phyloP scores from a whole-genome alignment of 2,797 vertebrate species.

The Astyanax mexicanus region DNA sequence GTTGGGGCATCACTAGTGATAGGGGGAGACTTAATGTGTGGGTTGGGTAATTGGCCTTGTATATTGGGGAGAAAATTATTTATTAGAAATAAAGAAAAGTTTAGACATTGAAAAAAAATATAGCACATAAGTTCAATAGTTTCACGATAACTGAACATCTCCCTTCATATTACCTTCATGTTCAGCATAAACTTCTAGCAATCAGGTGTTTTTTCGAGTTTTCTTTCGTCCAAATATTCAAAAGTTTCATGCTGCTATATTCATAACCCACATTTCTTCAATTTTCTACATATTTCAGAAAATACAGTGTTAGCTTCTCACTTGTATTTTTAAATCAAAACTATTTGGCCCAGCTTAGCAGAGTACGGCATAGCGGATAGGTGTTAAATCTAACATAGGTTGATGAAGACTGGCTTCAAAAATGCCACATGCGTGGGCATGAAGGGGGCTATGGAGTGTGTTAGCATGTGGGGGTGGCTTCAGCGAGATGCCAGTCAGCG shows the following conservation, averaged over 20 bases:
- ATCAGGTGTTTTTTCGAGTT: background rate
- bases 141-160: background rate
- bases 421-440: conserved; percentile 39
- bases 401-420: conserved; percentile 43
- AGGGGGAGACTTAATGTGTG: no score
- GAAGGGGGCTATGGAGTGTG: conserved; percentile 23
- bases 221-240: background rate
- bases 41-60: no score
- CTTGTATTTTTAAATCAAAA: background rate
- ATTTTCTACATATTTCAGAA: no score
- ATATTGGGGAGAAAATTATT: no score
- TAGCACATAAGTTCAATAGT: no score
- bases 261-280: no score
- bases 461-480: conserved; percentile 40
- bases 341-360: conserved; percentile 4
- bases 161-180: background rate
- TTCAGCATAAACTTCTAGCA: background rate
- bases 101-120: no score
- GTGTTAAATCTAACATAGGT: conserved; percentile 46
- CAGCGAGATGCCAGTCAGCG: conserved; percentile 41
- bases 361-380: background rate
- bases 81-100: no score
- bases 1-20: no score
- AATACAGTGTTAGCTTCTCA: background rate
- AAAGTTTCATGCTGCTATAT: background rate